phyloP scores from a whole-genome alignment of 2,888 invertebrate species.

The Frankliniella intonsa region DNA sequence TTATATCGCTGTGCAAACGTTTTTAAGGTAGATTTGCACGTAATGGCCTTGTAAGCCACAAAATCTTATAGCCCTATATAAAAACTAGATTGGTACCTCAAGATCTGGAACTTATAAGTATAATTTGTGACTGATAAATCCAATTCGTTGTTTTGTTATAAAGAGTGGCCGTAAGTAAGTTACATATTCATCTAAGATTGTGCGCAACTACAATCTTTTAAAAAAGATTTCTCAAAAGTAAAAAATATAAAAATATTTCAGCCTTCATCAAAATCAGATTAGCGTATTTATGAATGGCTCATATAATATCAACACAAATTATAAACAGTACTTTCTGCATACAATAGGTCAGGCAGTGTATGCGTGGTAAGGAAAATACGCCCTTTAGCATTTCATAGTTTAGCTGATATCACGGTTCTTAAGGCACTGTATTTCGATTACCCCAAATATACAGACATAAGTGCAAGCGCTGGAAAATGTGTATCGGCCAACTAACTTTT shows the following conservation, averaged over 20 bases:
- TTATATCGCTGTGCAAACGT: constrained; percentile 17
- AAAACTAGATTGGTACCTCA: constrained; percentile 25
- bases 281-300: constrained; percentile 19
- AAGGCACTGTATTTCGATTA: constrained; percentile 10
- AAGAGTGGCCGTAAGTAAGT: not conserved
- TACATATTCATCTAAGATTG: not conserved
- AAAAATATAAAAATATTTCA: constrained; percentile 26
- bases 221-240: constrained; percentile 20
- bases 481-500: not conserved
- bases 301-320: constrained; percentile 27
- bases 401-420: constrained; percentile 12
- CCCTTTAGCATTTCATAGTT: not conserved
- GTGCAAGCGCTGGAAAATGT: not conserved
- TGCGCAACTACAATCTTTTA: not conserved
- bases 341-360: constrained; percentile 1
- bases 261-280: not conserved
- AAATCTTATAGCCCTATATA: constrained; percentile 1
- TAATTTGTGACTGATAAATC: constrained; percentile 20
- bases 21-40: not conserved
- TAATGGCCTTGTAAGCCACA: constrained; percentile 6
- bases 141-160: not conserved
- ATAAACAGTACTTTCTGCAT: not conserved
- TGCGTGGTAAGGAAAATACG: not conserved
- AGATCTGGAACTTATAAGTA: constrained; percentile 17
- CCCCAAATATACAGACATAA: not conserved